Evolutionary conservation across 2,888 invertebrate species (phyloP), one percentile per base, ranked within the genome.

Genomic region (Patella ulyssiponensis): DNA sequence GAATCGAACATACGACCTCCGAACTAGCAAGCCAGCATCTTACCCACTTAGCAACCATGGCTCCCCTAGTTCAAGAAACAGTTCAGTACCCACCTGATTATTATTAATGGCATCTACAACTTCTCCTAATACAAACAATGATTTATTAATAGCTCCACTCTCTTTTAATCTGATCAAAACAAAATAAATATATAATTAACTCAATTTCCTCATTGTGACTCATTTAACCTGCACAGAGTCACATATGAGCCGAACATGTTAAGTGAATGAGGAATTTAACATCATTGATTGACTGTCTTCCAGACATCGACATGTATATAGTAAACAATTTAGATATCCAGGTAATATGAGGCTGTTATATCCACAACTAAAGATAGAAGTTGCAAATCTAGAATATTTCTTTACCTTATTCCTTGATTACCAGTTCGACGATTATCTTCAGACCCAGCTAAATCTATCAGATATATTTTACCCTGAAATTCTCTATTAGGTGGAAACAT

Each of bases 361-460:
- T 33, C 44, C 17, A 69, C 4, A 5, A 11, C 20, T 23, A 4
- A 15, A 64, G 14, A 64, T 20, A 27, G 9, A 9, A 53, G 14
- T 14, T 53, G n/a, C 23, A 71, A 71, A 27, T 53, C 5, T 33
- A 33, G 33, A 33, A 33, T 33, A 4, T 44, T 44, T 9, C 9
- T 44, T 69, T 77, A 89, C 90, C 90, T 88, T 71, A 89, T 87
- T 11, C 90, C 90, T 73, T 86, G 81, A 80, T 91, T 91, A 17
- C 90, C 90, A 4, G 90, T 90, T 9, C 88, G 82, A n/a, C 88
- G 80, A 82, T 91, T 90, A 77, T 91, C 89, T 75, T 91, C 90
- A 15, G 89, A 88, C 0, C 90, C 90, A 52, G 90, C 90, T 76
- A 91, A 81, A 80, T 91, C 90, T 71, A 91, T 90, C 70, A 91